Evolutionary conservation across 2,888 invertebrate genomes (phyloP).

Genomic region (Cephus sareptanus): DNA sequence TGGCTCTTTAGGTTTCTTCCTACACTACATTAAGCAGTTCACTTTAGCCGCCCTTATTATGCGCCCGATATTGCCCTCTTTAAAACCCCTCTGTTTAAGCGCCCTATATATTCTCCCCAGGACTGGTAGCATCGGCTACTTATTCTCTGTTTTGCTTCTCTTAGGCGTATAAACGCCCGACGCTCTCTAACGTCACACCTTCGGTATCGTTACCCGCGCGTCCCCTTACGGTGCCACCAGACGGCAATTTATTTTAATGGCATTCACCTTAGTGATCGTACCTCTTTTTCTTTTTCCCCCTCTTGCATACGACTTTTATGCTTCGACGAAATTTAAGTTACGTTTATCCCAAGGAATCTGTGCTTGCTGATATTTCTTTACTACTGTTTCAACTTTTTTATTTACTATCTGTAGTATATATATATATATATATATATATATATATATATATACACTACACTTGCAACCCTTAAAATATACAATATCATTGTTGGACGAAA

Average conservation of each 20-base stretch:
- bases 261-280: neutral
- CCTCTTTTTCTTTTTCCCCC: neutral
- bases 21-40: constrained; percentile 4
- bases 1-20: neutral
- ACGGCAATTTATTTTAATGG: neutral
- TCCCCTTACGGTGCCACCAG: neutral
- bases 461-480: too few relatives aligned
- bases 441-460: too few relatives aligned
- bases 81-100: constrained; percentile 5
- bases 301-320: neutral
- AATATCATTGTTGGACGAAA: neutral
- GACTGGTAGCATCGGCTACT: constrained; percentile 2
- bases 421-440: too few relatives aligned
- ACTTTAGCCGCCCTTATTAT: constrained; percentile 6
- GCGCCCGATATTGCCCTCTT: constrained; percentile 5
- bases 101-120: constrained; percentile 1
- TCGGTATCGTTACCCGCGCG: neutral
- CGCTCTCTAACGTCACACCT: neutral
- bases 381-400: neutral
- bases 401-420: neutral
- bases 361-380: neutral
- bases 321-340: neutral
- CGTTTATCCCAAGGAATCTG: neutral
- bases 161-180: neutral
- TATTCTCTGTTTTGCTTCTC: neutral